phyloP scores from a whole-genome alignment of 2,797 vertebrate species.

The Falco columbarius region DNA sequence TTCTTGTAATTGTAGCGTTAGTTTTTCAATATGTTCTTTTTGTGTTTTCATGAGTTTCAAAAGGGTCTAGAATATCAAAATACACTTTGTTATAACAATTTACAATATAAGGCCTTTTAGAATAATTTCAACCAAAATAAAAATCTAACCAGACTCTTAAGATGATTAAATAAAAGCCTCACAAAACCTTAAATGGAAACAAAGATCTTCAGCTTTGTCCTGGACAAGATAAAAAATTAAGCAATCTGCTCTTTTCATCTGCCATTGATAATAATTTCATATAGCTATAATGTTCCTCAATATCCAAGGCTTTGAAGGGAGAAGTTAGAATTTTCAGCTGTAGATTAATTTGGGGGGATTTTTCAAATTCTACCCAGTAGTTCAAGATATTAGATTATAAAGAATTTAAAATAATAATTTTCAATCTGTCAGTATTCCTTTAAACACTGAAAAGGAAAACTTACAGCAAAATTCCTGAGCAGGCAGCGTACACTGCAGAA shows the following conservation, averaged over 20 bases:
- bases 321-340: background rate
- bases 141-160: background rate
- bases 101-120: background rate
- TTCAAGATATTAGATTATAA: background rate
- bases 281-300: background rate
- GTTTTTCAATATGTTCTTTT: conserved; percentile 81
- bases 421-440: background rate
- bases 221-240: background rate
- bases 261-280: background rate
- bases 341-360: background rate
- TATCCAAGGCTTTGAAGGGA: background rate
- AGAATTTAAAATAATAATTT: background rate
- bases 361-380: background rate
- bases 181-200: background rate
- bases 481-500: background rate
- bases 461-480: background rate
- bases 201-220: background rate
- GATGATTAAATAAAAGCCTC: background rate
- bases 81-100: background rate
- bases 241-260: background rate
- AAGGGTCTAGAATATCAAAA: conserved; percentile 80
- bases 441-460: background rate
- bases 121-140: background rate
- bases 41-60: conserved; percentile 84
- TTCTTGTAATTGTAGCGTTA: conserved; percentile 88